Evolutionary conservation across 2,797 vertebrate species (phyloP).

Genomic region (Sebastes iracundus): DNA sequence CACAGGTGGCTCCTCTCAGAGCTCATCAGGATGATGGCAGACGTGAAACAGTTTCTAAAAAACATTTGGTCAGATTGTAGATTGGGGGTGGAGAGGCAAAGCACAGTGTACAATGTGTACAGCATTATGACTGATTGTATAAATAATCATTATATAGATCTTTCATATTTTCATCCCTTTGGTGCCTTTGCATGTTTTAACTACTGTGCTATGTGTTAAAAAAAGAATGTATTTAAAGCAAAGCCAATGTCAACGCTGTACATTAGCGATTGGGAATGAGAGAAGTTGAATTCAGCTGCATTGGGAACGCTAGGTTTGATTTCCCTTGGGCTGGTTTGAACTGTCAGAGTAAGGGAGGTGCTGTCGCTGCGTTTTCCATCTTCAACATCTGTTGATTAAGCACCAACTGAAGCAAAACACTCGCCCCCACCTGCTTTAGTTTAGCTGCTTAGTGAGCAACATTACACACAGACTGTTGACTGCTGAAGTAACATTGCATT

Average conservation of each 20-base stretch:
- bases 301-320: neutral
- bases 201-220: too few relatives aligned
- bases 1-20: too few relatives aligned
- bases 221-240: constrained; percentile 13
- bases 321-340: neutral
- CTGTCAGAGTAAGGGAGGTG: neutral
- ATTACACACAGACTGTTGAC: neutral
- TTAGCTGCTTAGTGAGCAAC: neutral
- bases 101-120: neutral
- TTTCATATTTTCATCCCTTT: constrained; percentile 9
- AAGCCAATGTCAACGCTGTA: neutral
- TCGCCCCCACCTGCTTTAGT: neutral
- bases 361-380: neutral
- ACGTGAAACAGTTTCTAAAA: too few relatives aligned
- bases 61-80: constrained; percentile 10
- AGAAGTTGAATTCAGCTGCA: neutral
- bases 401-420: neutral
- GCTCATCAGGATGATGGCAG: too few relatives aligned
- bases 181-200: constrained; percentile 35
- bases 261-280: neutral
- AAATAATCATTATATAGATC: neutral
- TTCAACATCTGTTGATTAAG: neutral
- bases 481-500: neutral
- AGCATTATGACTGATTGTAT: neutral
- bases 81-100: neutral